phyloP scores from a whole-genome alignment of 1,140 invertebrate genomes.

The Colletes gigas region DNA sequence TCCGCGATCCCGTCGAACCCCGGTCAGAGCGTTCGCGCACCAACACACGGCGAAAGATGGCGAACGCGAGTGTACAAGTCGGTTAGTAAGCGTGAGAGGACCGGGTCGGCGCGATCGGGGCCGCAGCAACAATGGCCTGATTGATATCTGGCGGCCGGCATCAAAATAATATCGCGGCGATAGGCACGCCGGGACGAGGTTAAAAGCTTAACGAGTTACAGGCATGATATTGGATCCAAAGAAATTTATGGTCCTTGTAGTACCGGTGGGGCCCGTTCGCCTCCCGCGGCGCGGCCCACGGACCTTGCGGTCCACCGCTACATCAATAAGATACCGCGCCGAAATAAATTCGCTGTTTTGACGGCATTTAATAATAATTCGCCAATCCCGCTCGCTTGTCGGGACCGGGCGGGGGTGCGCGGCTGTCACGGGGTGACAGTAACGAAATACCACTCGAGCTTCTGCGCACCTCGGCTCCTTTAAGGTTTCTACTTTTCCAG shows the following conservation, averaged over 20 bases:
- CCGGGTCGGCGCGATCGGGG: not conserved
- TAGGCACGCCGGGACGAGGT: conserved; percentile 69
- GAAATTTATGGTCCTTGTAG: conserved; percentile 77
- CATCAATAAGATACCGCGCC: conserved; percentile 76
- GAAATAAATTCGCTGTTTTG: conserved; percentile 79
- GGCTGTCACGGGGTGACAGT: conserved; percentile 1
- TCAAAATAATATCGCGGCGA: conserved; percentile 73
- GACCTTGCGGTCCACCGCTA: conserved; percentile 68
- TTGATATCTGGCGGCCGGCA: conserved; percentile 72
- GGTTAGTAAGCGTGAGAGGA: conserved; percentile 19
- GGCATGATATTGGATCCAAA: conserved; percentile 77
- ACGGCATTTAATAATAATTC: conserved; percentile 79
- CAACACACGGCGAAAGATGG: not conserved
- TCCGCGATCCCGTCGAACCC: conserved; percentile 26
- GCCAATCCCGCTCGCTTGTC: conserved; percentile 63
- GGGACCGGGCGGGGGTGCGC: not conserved
- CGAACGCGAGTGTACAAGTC: conserved; percentile 26
- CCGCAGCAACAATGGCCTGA: conserved; percentile 60
- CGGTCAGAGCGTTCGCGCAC: conserved; percentile 8
- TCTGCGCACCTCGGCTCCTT: not conserved
- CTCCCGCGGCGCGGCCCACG: conserved; percentile 73
- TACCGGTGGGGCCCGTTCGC: conserved; percentile 63
- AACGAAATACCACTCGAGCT: conserved; percentile 29
- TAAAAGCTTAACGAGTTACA: conserved; percentile 76
- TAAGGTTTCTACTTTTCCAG: not conserved